Evolutionary conservation across 2,888 invertebrate genomes (phyloP).

Genomic region (Meiosimyza decipiens): DNA sequence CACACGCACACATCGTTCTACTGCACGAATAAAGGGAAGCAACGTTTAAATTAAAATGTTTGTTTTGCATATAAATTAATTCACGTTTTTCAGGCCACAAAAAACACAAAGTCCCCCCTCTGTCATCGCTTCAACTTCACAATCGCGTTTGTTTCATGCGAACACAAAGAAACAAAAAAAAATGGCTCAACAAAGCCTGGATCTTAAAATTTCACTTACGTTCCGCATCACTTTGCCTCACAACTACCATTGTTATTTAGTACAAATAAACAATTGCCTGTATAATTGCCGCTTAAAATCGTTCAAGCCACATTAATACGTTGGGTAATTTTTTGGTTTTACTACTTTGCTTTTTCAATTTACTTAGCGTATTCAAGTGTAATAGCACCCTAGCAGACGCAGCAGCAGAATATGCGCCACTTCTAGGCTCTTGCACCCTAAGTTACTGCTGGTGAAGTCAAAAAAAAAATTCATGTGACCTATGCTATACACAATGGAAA

Average conservation of each 20-base stretch:
- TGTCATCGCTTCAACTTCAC: not conserved
- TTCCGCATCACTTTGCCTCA: too few species aligned
- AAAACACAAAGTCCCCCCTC: not conserved
- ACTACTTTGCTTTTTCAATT: not conserved
- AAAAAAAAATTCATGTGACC: too few species aligned
- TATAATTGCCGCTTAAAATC: not conserved
- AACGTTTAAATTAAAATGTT: not conserved
- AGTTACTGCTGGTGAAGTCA: too few species aligned
- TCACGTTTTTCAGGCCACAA: not conserved
- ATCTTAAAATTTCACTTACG: too few species aligned
- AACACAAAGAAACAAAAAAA: not conserved
- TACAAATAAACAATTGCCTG: constrained; percentile 6
- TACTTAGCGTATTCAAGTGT: too few species aligned
- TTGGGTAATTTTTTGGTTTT: not conserved
- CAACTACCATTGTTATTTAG: not conserved
- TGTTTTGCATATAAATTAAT: constrained; percentile 15
- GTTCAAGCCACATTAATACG: constrained; percentile 4
- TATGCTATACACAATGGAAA: too few species aligned
- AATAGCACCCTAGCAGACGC: too few species aligned
- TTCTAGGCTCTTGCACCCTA: too few species aligned
- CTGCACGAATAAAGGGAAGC: not conserved
- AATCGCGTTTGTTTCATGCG: not conserved
- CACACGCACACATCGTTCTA: too few species aligned
- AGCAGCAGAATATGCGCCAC: too few species aligned
- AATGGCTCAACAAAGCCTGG: not conserved